phyloP scores from a whole-genome alignment of 23 tunicate species.

The Trididemnum miniatum region DNA sequence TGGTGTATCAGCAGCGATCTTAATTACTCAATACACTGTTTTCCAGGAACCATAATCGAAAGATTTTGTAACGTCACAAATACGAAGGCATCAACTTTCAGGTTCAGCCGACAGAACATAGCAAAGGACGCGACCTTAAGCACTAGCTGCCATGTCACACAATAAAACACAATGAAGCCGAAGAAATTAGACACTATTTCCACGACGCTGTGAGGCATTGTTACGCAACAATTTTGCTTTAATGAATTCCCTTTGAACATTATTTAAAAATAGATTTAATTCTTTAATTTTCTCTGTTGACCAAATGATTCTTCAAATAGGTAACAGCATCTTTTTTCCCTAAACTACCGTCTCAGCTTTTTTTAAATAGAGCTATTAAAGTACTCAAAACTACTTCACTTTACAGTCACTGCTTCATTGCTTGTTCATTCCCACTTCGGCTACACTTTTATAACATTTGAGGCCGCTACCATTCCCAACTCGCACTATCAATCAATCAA shows the following conservation, averaged over 20 bases:
- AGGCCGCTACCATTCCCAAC: too few relatives aligned
- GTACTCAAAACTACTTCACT: too few relatives aligned
- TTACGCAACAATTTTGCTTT: not conserved
- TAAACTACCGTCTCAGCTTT: too few relatives aligned
- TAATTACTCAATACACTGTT: too few relatives aligned
- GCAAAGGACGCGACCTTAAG: constrained; percentile 15
- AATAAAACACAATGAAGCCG: not conserved
- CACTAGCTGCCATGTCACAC: not conserved
- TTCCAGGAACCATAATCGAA: not conserved
- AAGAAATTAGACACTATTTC: not conserved
- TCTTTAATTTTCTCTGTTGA: not conserved
- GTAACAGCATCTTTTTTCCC: too few relatives aligned
- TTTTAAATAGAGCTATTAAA: too few relatives aligned
- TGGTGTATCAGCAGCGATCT: too few relatives aligned
- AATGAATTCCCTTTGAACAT: not conserved
- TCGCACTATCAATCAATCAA: too few relatives aligned
- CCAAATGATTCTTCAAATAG: not conserved
- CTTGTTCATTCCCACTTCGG: too few relatives aligned
- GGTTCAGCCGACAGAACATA: not conserved
- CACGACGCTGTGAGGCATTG: constrained; percentile 21
- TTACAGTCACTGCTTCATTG: too few relatives aligned
- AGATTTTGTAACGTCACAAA: not conserved
- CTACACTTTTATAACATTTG: too few relatives aligned
- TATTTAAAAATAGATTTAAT: constrained; percentile 11
- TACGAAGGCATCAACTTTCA: not conserved